Base-by-base conservation (phyloP, 1,140 invertebrate genomes). In the Hypothenemus hampei region DNA sequence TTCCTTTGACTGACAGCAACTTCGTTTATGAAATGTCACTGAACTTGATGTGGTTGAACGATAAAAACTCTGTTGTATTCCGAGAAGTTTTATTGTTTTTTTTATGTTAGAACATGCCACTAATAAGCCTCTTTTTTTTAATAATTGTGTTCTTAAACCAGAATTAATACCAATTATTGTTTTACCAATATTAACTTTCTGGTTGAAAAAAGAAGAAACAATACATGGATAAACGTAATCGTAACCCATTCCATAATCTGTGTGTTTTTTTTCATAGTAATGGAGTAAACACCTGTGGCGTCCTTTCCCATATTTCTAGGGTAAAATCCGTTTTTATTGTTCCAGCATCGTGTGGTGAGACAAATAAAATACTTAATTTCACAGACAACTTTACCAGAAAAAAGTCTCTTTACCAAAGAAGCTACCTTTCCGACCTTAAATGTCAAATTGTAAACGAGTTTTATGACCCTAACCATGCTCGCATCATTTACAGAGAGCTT, bases 41-140 rank as follows among this genome's bases (percentile, higher is more conserved):
- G 53, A 56, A 56, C 53, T 49, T 56, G 53, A 48, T 49, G 44
- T 21, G 31, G 53, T 43, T 21, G 44, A 52, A 41, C 44, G 44
- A 56, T 48, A 56, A 56, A 56, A 46, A 56, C 41, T 36, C 45
- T 54, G 51, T 36, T 16, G 13, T 39, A 13, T 56, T 56, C 53
- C 53, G 45, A 56, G 53, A 56, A 56, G 21, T n/a, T 48, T 50
- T 56, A 48, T 56, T 56, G 53, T 56, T 56, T 46, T 47, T n/a
- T n/a, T n/a, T n/a, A n/a, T n/a, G n/a, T n/a, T n/a, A n/a, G n/a
- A n/a, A n/a, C n/a, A n/a, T n/a, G n/a, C n/a, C n/a, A n/a, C n/a
- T n/a, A n/a, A n/a, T n/a, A n/a, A n/a, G n/a, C n/a, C n/a, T n/a
- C n/a, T n/a, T n/a, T n/a, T n/a, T n/a, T n/a, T n/a, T n/a, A n/a